These are phyloP conservation scores for Aix galericulata DNA, from an alignment of 2,113 vertebrate species.

Conservation along the genomic window DNA sequence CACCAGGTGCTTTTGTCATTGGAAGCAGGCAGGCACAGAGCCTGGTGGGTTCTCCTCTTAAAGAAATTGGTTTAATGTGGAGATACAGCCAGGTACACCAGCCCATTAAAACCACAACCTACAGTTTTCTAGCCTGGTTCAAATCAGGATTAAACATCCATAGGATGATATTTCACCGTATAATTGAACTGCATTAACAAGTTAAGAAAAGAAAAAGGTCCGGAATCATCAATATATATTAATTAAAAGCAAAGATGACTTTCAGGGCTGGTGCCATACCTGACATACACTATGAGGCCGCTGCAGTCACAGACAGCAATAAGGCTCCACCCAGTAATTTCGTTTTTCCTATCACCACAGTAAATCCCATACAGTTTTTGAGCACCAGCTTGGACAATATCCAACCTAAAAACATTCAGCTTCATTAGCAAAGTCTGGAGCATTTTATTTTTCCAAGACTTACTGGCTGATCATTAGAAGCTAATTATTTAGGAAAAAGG, in stretches of 20 bases:
- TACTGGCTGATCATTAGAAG: conserved; percentile 31
- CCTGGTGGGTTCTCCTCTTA: neutral
- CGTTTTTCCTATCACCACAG: neutral
- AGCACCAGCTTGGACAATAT: neutral
- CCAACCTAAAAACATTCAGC: neutral
- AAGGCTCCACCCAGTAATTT: neutral
- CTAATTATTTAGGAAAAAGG: conserved; percentile 44
- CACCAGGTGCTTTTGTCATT: neutral
- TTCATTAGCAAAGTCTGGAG: neutral
- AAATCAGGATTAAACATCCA: neutral
- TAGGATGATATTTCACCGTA: neutral
- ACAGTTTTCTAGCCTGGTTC: neutral
- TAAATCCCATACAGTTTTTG: neutral
- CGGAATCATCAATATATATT: neutral
- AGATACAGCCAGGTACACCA: neutral
- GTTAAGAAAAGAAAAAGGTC: neutral
- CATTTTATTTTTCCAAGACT: neutral
- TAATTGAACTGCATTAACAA: neutral
- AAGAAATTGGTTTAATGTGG: neutral
- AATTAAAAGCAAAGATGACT: neutral
- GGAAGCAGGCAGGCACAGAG: neutral
- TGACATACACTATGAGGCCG: neutral
- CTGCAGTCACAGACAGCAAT: neutral
- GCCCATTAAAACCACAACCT: neutral
- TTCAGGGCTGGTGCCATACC: neutral